Evolutionary conservation across 2,797 vertebrate genomes (phyloP).

Genomic region (Amblyraja radiata): DNA sequence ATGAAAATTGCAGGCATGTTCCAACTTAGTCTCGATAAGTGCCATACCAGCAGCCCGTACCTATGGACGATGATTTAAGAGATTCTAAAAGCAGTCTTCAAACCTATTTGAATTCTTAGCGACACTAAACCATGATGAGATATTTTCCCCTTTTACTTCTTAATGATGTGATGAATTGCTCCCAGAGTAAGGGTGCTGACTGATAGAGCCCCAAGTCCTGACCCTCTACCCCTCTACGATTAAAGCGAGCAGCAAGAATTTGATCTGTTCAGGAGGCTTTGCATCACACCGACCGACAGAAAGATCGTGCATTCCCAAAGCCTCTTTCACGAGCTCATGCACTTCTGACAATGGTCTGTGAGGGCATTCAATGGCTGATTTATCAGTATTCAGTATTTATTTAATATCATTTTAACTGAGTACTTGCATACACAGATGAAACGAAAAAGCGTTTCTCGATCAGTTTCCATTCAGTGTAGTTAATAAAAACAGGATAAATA

Average conservation of each 20-base stretch:
- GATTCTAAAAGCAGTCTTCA: background rate
- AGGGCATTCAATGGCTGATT: background rate
- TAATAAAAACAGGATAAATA: too few relatives aligned
- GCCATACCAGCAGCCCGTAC: background rate
- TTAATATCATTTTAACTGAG: too few relatives aligned
- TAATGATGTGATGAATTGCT: background rate
- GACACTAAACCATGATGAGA: background rate
- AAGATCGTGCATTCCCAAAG: background rate
- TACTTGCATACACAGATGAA: too few relatives aligned
- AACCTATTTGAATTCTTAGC: slow-evolving; percentile 25
- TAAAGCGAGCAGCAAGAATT: background rate
- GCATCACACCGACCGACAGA: background rate
- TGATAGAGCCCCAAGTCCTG: background rate
- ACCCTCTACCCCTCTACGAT: background rate
- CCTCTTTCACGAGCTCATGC: too few relatives aligned
- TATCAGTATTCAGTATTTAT: too few relatives aligned
- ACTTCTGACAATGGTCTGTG: background rate
- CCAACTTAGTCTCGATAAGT: background rate
- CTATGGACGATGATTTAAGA: slow-evolving; percentile 4
- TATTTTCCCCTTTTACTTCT: background rate
- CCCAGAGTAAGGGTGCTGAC: background rate
- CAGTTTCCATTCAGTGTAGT: too few relatives aligned
- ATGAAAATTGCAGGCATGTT: slow-evolving; percentile 29
- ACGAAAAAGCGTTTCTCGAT: too few relatives aligned
- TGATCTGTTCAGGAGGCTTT: background rate